phyloP scores from a whole-genome alignment of 1,140 invertebrate species.

The Leptoteleia sp. region DNA sequence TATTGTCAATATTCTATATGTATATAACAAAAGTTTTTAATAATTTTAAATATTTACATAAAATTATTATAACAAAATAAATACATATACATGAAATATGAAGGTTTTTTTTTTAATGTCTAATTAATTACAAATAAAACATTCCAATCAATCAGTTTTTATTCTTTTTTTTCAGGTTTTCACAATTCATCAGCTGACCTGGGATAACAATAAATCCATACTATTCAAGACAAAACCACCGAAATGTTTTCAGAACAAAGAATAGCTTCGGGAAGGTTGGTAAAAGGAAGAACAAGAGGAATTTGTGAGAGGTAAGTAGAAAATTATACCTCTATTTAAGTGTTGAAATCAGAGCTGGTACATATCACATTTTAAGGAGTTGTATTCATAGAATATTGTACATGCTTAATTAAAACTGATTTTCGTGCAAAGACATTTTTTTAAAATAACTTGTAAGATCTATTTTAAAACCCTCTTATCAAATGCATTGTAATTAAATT shows the following conservation, averaged over 20 bases:
- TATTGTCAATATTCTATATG: too few relatives aligned
- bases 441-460: too few relatives aligned
- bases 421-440: too few relatives aligned
- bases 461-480: too few relatives aligned
- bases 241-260: constrained; percentile 24
- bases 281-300: constrained; percentile 20
- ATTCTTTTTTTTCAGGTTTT: constrained; percentile 6
- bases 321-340: constrained; percentile 36
- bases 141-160: constrained; percentile 2
- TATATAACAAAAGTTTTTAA: too few relatives aligned
- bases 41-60: too few relatives aligned
- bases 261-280: constrained; percentile 16
- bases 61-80: too few relatives aligned
- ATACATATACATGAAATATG: too few relatives aligned
- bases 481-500: too few relatives aligned
- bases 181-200: constrained; percentile 6
- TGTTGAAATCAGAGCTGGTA: constrained; percentile 24
- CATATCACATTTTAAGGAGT: constrained; percentile 19
- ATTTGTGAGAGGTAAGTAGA: constrained; percentile 14
- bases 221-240: constrained; percentile 25
- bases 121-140: not conserved
- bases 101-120: too few relatives aligned
- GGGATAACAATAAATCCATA: constrained; percentile 24
- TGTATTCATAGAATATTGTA: too few relatives aligned
- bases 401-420: too few relatives aligned